Conservation (phyloP, 2,113 vertebrate species). For the Bothrops jararaca region DNA sequence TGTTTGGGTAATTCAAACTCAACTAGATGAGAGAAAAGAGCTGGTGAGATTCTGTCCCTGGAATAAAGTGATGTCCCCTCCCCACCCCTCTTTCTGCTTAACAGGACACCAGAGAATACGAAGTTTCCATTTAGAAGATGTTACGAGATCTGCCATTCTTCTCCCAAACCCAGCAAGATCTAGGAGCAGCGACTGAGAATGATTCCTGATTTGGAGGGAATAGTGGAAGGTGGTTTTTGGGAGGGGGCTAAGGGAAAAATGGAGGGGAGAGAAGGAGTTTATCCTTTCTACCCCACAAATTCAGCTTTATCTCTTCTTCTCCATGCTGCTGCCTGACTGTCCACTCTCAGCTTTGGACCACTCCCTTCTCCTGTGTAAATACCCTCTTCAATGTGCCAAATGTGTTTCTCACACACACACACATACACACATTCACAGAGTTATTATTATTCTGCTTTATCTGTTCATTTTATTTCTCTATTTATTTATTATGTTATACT, state of each 20-base stretch:
- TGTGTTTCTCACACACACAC: not conserved
- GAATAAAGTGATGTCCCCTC: not conserved
- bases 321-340: conserved; percentile 20
- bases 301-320: conserved; percentile 9
- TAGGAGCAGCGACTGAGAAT: conserved; percentile 22
- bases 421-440: not conserved
- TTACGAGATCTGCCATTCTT: conserved; percentile 13
- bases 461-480: not conserved
- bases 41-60: no score
- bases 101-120: conserved; percentile 33
- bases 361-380: conserved; percentile 16
- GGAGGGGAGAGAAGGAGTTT: not conserved
- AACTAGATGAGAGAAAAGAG: not conserved
- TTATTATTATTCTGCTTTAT: conserved; percentile 12
- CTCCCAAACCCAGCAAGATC: conserved; percentile 2
- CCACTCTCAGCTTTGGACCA: conserved; percentile 25
- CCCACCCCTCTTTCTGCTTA: no score
- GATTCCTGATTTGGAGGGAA: conserved; percentile 28
- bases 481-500: not conserved
- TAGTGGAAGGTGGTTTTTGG: conserved; percentile 23
- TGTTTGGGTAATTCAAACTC: not conserved
- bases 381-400: conserved; percentile 37
- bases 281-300: not conserved
- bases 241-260: conserved; percentile 1
- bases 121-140: conserved; percentile 30